These are phyloP conservation scores for Odontesthes bonariensis DNA, from an alignment of 2,113 vertebrate genomes.

Conservation along the genomic window DNA sequence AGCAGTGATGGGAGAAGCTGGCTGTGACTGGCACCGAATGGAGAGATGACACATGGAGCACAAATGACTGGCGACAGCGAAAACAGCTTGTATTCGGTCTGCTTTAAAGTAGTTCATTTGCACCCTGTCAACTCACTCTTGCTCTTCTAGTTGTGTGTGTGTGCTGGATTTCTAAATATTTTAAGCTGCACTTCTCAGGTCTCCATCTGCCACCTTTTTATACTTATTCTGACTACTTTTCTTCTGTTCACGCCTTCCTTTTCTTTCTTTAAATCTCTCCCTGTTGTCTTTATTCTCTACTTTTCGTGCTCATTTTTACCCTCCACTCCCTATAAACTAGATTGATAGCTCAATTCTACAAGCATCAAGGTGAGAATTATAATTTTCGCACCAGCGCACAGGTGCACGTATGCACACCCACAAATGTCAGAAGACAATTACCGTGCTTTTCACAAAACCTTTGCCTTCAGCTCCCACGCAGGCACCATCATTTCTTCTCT, in stretches of 20 bases:
- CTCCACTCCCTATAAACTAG: conserved; percentile 68
- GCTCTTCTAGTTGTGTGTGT: conserved; percentile 23
- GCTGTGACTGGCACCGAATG: conserved; percentile 33
- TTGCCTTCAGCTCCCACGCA: conserved; percentile 10
- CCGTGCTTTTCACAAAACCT: conserved; percentile 30
- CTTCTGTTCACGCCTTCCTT: background rate
- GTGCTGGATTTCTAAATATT: background rate
- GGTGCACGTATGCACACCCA: too few relatives aligned
- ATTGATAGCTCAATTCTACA: conserved; percentile 73
- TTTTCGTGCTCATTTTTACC: conserved; percentile 63
- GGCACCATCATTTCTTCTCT: conserved; percentile 17
- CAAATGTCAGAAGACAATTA: conserved; percentile 45
- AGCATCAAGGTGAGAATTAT: conserved; percentile 75
- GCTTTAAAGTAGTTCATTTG: conserved; percentile 62
- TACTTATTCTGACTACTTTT: conserved; percentile 1
- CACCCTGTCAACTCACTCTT: conserved; percentile 51
- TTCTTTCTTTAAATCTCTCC: background rate
- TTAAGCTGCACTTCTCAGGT: conserved; percentile 7
- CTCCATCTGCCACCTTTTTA: conserved; percentile 7
- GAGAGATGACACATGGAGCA: conserved; percentile 52
- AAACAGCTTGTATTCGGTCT: conserved; percentile 67
- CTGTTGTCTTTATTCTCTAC: conserved; percentile 53
- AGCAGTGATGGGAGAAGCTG: conserved; percentile 20
- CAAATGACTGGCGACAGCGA: conserved; percentile 50
- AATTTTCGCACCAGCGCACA: conserved; percentile 48